phyloP scores from a whole-genome alignment of 1,140 invertebrate species.

The Lamellibrachia luymesi region DNA sequence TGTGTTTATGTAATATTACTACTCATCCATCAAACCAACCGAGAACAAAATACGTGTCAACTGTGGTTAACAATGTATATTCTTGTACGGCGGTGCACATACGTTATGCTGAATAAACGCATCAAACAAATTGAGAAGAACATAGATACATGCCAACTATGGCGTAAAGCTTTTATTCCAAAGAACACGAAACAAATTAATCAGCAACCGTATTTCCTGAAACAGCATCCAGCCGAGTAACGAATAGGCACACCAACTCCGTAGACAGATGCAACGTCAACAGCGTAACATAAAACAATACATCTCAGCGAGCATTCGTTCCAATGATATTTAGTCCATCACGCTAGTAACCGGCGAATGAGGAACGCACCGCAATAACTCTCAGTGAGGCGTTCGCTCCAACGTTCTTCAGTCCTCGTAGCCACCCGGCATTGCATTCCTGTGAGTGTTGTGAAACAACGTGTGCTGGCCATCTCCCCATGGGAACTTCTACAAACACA shows the following conservation, averaged over 20 bases:
- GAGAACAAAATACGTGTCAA: neutral
- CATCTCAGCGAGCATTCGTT: neutral
- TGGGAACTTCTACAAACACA: conserved; percentile 68
- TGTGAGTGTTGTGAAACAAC: conserved; percentile 80
- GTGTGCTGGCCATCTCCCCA: conserved; percentile 85
- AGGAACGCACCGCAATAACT: neutral
- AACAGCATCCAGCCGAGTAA: too few species aligned
- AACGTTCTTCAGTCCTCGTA: conserved; percentile 64
- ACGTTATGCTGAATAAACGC: too few species aligned
- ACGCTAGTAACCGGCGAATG: neutral
- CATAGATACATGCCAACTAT: neutral
- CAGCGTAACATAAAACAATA: neutral
- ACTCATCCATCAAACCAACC: neutral
- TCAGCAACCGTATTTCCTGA: too few species aligned
- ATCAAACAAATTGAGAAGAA: neutral
- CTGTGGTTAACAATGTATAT: neutral
- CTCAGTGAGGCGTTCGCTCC: neutral
- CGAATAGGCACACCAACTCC: too few species aligned
- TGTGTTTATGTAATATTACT: too few species aligned
- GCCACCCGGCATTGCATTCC: conserved; percentile 76
- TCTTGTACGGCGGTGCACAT: too few species aligned
- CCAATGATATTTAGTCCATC: neutral
- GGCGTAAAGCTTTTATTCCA: neutral
- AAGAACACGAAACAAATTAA: neutral
- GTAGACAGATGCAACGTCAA: neutral